Percentiles rank a stretch among this genome's conserved stretches.
Evolutionary conservation across 2,113 vertebrate genomes (phyloP).

Genomic region (Pycnonotus jocosus): DNA sequence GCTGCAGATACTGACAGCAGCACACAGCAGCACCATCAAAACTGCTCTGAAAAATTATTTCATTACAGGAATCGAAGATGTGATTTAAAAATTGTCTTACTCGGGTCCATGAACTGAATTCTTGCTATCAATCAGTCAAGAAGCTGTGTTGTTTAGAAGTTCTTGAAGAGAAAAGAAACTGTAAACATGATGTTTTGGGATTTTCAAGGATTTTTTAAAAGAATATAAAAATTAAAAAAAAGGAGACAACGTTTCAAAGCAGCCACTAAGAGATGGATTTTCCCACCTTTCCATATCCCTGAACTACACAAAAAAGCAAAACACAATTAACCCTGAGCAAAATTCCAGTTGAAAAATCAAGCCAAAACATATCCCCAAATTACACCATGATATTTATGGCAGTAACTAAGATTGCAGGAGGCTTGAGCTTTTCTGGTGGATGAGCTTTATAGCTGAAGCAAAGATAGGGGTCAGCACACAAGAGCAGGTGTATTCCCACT

Average conservation of each 20-base stretch:
- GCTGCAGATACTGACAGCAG: neutral
- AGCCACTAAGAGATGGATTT: neutral
- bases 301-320: neutral
- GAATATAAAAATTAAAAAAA: neutral
- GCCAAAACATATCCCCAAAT: neutral
- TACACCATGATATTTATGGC: neutral
- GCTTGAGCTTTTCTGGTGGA: neutral
- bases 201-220: neutral
- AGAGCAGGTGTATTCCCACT: neutral
- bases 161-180: neutral
- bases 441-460: neutral
- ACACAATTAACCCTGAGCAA: neutral
- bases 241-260: neutral
- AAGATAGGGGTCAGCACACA: neutral
- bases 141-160: neutral
- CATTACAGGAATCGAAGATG: neutral
- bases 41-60: slow-evolving; percentile 10
- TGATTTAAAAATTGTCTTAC: neutral
- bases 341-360: neutral
- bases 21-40: neutral
- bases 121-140: neutral
- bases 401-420: neutral
- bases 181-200: neutral
- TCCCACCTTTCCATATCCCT: neutral
- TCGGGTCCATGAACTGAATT: neutral